phyloP scores from a whole-genome alignment of 53 echinoderm and acorn worm species.

The Temnopleurus reevesii region DNA sequence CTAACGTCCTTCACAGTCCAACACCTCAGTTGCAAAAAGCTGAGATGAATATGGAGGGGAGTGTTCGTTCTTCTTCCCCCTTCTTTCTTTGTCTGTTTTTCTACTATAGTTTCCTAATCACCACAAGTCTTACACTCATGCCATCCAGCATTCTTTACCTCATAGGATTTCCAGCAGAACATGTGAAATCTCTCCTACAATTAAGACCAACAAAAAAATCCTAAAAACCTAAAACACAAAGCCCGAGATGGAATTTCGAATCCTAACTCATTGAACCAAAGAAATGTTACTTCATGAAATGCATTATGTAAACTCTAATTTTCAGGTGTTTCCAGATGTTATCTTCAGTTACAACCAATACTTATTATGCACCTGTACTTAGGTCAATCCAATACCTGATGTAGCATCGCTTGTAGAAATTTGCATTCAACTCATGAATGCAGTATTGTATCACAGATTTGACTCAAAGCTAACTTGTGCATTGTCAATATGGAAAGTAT shows the following conservation, averaged over 20 bases:
- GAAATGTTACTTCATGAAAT: not conserved
- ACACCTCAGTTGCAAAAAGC: not conserved
- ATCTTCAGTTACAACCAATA: conserved; percentile 2
- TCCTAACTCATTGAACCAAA: not conserved
- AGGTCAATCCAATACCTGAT: conserved; percentile 1
- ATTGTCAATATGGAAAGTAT: too few relatives aligned
- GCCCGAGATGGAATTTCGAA: not conserved
- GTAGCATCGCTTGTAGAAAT: not conserved
- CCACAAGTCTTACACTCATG: conserved; percentile 11
- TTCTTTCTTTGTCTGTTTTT: not conserved
- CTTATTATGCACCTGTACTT: not conserved
- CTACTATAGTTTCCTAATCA: not conserved
- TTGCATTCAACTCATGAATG: not conserved
- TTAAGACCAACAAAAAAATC: not conserved
- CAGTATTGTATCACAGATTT: not conserved
- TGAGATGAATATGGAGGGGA: not conserved
- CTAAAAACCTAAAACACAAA: not conserved
- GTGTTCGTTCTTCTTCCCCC: not conserved
- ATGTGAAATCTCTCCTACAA: not conserved
- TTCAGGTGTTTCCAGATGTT: not conserved
- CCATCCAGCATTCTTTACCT: not conserved
- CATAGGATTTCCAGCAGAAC: not conserved
- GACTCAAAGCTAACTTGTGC: too few relatives aligned
- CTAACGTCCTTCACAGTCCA: not conserved
- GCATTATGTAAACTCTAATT: not conserved